These are phyloP conservation scores for Rhabdomys dilectus DNA, from an alignment of 2,113 vertebrate genomes.

Conservation along the genomic window DNA sequence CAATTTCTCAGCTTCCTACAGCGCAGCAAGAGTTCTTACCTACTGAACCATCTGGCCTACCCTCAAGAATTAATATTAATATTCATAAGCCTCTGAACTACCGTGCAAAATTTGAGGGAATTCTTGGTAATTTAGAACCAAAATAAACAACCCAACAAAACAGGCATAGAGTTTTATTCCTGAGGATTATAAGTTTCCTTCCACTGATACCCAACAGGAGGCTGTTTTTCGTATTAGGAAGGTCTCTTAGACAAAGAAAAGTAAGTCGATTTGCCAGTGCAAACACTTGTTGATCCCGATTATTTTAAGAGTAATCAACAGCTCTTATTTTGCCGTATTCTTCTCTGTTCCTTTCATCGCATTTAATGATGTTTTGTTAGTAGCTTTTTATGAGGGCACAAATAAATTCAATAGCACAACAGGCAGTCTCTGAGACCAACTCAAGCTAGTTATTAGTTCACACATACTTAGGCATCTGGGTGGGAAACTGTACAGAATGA, in stretches of 20 bases:
- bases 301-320: constrained; percentile 17
- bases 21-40: not conserved
- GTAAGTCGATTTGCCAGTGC: not conserved
- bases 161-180: not conserved
- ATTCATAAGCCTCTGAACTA: not conserved
- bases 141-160: not conserved
- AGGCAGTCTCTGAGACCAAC: not conserved
- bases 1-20: not conserved
- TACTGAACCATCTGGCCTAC: not conserved
- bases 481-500: constrained; percentile 20
- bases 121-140: constrained; percentile 8
- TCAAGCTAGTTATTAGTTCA: not conserved
- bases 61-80: constrained; percentile 8
- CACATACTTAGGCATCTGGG: not conserved
- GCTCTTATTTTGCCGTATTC: not conserved
- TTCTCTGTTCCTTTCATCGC: not conserved
- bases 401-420: not conserved
- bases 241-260: not conserved
- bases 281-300: not conserved
- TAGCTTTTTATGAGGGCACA: not conserved
- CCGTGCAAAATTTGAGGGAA: constrained; percentile 15
- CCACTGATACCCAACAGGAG: not conserved
- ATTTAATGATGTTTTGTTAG: constrained; percentile 45
- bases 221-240: not conserved
- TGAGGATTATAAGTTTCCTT: not conserved